Base-by-base conservation (phyloP, 2,888 invertebrate species). In the Drosophila pseudotakahashii region DNA sequence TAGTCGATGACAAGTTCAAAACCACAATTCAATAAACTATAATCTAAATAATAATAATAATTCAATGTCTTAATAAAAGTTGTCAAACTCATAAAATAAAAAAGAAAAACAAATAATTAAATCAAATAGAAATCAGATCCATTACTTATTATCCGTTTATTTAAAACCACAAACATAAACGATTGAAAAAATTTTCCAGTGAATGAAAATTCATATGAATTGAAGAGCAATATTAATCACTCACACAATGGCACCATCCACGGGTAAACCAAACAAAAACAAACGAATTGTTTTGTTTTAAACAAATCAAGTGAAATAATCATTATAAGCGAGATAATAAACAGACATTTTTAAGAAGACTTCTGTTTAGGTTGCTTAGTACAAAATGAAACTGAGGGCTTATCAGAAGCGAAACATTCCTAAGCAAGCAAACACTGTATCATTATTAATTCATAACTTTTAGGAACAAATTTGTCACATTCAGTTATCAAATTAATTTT, bases 141-240 rank as follows among this genome's bases (percentile, higher is more conserved):
- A 39, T 23, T 32, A 32, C 14, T 16, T 10, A 13, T 19, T 11
- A 32, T 45, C 32, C 19, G 3, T 11, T 30, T 19, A 50, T 36
- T 23, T 3, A 13, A 23, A 48, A 36, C 48, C 48, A 26, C 48
- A 68, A n/a, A 32, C 16, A 6, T 19, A 42, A 42, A 3, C 19
- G 11, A 42, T 42, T 16, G 44, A 47, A 39, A 14, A n/a, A 69
- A 57, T 55, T 57, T 69, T 68, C 69, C 66, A 45, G 3, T 39
- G 23, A 68, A 68, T 47, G 16, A 34, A 52, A 47, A 53, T 53
- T 66, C 64, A 26, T 32, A 67, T 19, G 64, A 66, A 47, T 52
- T 52, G 39, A 42, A 39, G 11, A 37, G 23, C 45, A 34, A 52
- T 53, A 51, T 53, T 51, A 41, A 74, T 54, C 51, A 32, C 55